Conservation (phyloP, 2,888 invertebrate genomes). For the Ochropleura plecta region DNA sequence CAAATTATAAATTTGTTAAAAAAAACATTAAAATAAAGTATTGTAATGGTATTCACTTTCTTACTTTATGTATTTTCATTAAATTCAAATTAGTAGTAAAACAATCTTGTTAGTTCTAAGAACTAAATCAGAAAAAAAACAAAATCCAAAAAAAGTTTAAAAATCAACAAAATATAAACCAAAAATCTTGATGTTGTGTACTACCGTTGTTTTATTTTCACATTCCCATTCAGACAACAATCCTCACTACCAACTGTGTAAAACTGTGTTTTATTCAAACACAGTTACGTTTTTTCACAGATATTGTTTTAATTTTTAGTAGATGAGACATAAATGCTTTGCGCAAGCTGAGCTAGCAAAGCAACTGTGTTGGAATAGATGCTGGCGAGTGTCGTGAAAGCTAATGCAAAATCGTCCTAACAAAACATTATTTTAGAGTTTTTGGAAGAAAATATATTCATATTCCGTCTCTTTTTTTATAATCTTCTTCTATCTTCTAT, state of each 20-base stretch:
- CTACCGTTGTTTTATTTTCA: constrained; percentile 10
- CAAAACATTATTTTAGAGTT: background rate
- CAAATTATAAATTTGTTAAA: background rate
- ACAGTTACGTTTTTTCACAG: no score
- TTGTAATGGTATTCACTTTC: background rate
- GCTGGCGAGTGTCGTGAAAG: background rate
- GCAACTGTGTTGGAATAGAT: background rate
- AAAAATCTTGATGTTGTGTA: no score
- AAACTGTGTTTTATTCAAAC: background rate
- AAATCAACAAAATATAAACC: no score
- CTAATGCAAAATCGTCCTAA: background rate
- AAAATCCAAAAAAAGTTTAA: no score
- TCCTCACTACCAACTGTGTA: background rate
- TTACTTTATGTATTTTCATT: background rate
- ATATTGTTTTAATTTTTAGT: background rate
- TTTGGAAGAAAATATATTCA: no score
- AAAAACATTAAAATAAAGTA: background rate
- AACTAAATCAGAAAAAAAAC: background rate
- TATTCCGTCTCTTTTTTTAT: no score
- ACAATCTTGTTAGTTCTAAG: background rate
- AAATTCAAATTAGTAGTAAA: background rate
- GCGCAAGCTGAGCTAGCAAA: background rate
- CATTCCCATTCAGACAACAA: background rate
- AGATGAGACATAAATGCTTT: background rate
- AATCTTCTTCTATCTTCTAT: no score